Evolutionary conservation across 2,888 invertebrate genomes (phyloP), one percentile per base, ranked within the genome.

Genomic region (Steinernema scapterisci): DNA sequence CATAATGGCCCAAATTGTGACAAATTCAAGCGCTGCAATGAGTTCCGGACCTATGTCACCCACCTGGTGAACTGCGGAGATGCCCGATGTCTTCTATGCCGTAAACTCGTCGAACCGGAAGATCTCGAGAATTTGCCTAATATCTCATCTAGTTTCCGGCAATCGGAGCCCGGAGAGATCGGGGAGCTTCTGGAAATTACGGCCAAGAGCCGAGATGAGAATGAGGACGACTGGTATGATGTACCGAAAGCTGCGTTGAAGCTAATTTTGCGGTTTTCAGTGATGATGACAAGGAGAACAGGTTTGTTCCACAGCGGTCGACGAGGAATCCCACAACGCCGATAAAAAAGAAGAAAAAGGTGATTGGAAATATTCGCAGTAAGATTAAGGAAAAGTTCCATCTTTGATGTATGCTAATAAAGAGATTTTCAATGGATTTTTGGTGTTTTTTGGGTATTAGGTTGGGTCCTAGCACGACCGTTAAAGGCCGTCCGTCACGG

Each of bases 241-340:
- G n/a, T n/a, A n/a, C n/a, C n/a, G n/a, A n/a, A n/a, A n/a, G n/a
- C n/a, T 63, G 21, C 31, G 3, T 7, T 63, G 19, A 31, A 16
- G 13, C 6, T 27, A 13, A 31, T 31, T 54, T 38, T 38, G 38
- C 38, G 38, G 5, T 38, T 38, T 63, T 25, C 16, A 63, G 63
- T 25, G 27, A 31, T 16, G 63, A 63, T 3, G 63, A 63, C 31
- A 63, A 63, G 63, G 31, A 31, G 27, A 63, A 54, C 54, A 23
- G 2, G 48, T 2, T 3, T 9, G 9, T 38, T 38, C 38, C 38
- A n/a, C 9, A 38, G 38, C 3, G 38, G n/a, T n/a, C 38, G 38
- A 38, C 38, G 38, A 38, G 38, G 38, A 38, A 38, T 9, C 5
- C 9, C 38, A 3, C 9, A 38, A 38, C 38, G 38, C 38, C 38